phyloP scores from a whole-genome alignment of 2,113 vertebrate species.

The Phainopepla nitens region DNA sequence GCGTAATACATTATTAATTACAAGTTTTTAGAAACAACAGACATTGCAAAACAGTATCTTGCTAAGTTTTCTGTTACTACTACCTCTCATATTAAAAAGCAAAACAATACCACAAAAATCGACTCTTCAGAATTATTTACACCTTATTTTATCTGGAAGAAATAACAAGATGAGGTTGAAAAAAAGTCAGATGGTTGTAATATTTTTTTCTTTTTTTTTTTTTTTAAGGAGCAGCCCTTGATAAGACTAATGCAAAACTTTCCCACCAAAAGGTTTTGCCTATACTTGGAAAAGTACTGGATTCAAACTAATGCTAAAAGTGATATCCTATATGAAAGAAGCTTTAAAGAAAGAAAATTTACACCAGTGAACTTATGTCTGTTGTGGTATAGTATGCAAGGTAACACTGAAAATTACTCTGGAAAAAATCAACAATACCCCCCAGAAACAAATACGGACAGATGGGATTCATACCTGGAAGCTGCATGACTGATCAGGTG shows the following conservation, averaged over 20 bases:
- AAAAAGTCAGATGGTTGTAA: background rate
- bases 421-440: background rate
- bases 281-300: background rate
- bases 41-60: background rate
- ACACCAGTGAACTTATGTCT: background rate
- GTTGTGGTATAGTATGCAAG: background rate
- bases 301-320: background rate
- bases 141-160: background rate
- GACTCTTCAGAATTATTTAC: background rate
- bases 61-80: background rate
- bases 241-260: background rate
- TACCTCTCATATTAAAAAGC: background rate
- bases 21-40: background rate
- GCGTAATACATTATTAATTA: background rate
- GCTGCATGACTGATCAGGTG: background rate
- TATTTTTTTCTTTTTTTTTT: no score
- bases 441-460: background rate
- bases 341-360: background rate
- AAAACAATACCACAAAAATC: background rate
- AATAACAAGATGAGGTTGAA: background rate
- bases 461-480: background rate
- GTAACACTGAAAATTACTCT: background rate
- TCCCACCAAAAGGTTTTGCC: background rate
- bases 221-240: background rate
- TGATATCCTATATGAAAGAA: background rate